Percentiles rank a stretch among this genome's conserved stretches.
Evolutionary conservation across 2,888 invertebrate genomes (phyloP).

Genomic region (Machimus atricapillus): DNA sequence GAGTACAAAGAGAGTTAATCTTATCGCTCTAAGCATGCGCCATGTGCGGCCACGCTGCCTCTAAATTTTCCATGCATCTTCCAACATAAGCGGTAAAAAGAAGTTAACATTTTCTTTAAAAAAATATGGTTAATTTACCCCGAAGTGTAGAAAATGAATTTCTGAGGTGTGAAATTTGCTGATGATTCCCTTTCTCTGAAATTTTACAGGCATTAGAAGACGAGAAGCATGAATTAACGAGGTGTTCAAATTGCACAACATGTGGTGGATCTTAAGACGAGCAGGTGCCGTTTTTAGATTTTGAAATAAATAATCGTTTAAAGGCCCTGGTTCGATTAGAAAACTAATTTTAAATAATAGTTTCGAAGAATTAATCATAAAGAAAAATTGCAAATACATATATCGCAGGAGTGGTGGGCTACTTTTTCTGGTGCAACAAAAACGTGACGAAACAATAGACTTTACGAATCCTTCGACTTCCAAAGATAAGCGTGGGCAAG

Average conservation of each 20-base stretch:
- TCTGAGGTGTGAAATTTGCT: constrained; percentile 45
- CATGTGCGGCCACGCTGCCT: not conserved
- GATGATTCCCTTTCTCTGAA: constrained; percentile 43
- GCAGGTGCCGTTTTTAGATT: not conserved
- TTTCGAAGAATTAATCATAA: not conserved
- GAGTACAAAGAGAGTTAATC: not conserved
- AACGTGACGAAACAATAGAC: too few relatives aligned
- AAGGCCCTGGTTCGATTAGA: not conserved
- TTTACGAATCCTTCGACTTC: too few relatives aligned
- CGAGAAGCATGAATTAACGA: not conserved
- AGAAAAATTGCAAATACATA: not conserved
- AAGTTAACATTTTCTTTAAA: not conserved
- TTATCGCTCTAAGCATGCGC: not conserved
- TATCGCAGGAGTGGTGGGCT: too few relatives aligned
- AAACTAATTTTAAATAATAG: not conserved
- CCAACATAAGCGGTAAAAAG: not conserved
- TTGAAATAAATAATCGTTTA: not conserved
- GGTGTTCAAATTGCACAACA: not conserved
- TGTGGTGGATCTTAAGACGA: not conserved
- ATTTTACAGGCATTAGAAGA: not conserved
- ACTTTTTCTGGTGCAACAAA: too few relatives aligned
- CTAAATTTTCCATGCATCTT: not conserved
- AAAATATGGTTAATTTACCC: not conserved
- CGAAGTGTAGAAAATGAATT: constrained; percentile 46
- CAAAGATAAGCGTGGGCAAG: too few relatives aligned